Evolutionary conservation across 2,113 vertebrate genomes (phyloP), one percentile per base, ranked within the genome.

Genomic region (Phaethornis superciliosus): DNA sequence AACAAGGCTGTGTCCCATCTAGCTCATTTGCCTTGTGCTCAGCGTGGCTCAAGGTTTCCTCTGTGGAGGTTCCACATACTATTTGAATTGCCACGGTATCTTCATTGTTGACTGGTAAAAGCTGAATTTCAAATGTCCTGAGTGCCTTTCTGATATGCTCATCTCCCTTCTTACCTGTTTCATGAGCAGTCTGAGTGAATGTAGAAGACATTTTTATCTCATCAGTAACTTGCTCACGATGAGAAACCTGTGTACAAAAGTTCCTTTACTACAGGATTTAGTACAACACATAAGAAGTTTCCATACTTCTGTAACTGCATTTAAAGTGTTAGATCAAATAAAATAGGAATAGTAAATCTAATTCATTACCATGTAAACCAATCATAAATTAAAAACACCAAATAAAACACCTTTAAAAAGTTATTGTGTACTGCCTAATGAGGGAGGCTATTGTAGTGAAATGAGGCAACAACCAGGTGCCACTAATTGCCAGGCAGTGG

Each of bases 151-250:
- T 40, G 40, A 40, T 40, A 40, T n/a, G n/a, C n/a, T n/a, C n/a
- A n/a, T 40, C 40, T 40, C 40, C 40, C 40, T 89, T 81, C 93
- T 98, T 98, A 98, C 98, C 97, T 96, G 88, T 97, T 95, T 97
- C 96, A 71, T 97, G 97, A 95, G 81, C 85, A 81, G 89, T 90
- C 32, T 97, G 97, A 81, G 70, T 89, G 23, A 96, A 59, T 28
- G 94, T 90, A 93, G 98, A 96, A 89, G 88, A 70, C 88, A 52
- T 93, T 87, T 93, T 97, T 93, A 72, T 90, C 91, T 98, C 96
- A 52, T 86, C 33, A 33, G 67, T 96, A 83, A 94, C 92, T 90
- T 98, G 96, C 63, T 97, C 78, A 2, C 17, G 85, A 85, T 94
- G 92, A 94, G 97, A 98, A 74, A 92, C 90, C 98, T 98, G 78